Percentiles rank a stretch among this genome's conserved stretches.
Evolutionary conservation across 1,140 invertebrate species (phyloP).

Genomic region (Meloidogyne hapla): DNA sequence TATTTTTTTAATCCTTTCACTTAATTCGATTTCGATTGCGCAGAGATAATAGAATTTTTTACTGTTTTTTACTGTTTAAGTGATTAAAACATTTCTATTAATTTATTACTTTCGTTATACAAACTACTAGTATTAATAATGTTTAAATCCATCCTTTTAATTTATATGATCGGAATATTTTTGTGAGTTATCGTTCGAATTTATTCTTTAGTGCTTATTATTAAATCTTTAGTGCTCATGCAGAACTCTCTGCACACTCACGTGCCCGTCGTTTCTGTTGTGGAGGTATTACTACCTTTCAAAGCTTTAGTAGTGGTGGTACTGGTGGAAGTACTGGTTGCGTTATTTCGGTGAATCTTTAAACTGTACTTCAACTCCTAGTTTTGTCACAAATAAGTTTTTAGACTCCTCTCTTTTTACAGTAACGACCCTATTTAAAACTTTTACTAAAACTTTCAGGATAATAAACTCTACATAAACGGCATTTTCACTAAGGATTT

Average conservation of each 20-base stretch:
- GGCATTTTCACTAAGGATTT: constrained; percentile 1
- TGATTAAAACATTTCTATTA: too few species aligned
- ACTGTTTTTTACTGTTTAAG: too few species aligned
- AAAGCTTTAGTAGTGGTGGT: background rate
- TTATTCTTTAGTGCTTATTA: background rate
- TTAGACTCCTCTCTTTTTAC: too few species aligned
- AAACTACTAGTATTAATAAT: too few species aligned
- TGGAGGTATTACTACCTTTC: background rate
- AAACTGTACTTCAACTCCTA: too few species aligned
- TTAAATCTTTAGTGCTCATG: background rate
- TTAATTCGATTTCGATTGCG: too few species aligned
- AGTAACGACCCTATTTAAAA: too few species aligned
- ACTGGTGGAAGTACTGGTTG: background rate
- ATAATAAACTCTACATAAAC: background rate
- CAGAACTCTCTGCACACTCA: background rate
- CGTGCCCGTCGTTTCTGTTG: background rate
- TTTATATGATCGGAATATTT: background rate
- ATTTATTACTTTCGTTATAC: too few species aligned
- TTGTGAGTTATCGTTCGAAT: too few species aligned
- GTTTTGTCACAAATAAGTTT: too few species aligned
- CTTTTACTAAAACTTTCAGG: background rate
- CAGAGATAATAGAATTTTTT: too few species aligned
- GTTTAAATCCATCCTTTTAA: background rate
- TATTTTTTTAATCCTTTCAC: too few species aligned
- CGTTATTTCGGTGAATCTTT: constrained; percentile 1